Conservation (phyloP, 1,140 invertebrate species). For the Dendroctonus ponderosae region DNA sequence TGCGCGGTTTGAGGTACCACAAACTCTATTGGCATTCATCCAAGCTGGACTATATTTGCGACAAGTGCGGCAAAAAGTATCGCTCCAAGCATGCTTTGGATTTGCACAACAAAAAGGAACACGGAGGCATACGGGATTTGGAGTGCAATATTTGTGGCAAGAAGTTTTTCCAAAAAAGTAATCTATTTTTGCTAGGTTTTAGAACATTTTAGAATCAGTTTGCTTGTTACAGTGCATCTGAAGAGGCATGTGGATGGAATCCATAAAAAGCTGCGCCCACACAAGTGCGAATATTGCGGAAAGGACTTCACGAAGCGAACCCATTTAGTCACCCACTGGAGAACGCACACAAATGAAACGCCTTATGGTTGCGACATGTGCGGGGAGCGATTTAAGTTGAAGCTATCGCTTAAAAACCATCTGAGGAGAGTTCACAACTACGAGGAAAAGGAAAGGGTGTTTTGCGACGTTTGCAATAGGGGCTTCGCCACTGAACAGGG, state of each 20-base stretch:
- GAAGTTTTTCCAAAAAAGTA: conserved; percentile 37
- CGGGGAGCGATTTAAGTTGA: conserved; percentile 51
- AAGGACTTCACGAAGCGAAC: conserved; percentile 56
- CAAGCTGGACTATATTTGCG: conserved; percentile 38
- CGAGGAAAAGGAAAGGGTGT: conserved; percentile 24
- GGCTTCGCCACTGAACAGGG: conserved; percentile 24
- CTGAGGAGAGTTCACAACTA: conserved; percentile 17
- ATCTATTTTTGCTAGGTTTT: not conserved
- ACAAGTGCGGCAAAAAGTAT: conserved; percentile 39
- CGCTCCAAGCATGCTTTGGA: conserved; percentile 35
- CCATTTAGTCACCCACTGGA: conserved; percentile 57
- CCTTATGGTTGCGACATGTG: conserved; percentile 57
- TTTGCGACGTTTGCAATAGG: conserved; percentile 23
- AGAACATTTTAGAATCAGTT: not conserved
- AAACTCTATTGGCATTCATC: conserved; percentile 39
- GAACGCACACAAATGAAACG: conserved; percentile 57
- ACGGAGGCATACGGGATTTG: conserved; percentile 37
- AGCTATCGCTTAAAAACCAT: conserved; percentile 28
- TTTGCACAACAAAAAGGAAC: conserved; percentile 39
- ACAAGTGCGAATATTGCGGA: conserved; percentile 53
- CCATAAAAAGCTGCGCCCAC: conserved; percentile 21
- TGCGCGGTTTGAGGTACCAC: conserved; percentile 39
- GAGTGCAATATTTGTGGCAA: conserved; percentile 41
- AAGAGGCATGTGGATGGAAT: conserved; percentile 27
- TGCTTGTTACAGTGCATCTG: conserved; percentile 21